Base-by-base conservation (phyloP, 2,797 vertebrate species). In the Sphaeramia orbicularis region DNA sequence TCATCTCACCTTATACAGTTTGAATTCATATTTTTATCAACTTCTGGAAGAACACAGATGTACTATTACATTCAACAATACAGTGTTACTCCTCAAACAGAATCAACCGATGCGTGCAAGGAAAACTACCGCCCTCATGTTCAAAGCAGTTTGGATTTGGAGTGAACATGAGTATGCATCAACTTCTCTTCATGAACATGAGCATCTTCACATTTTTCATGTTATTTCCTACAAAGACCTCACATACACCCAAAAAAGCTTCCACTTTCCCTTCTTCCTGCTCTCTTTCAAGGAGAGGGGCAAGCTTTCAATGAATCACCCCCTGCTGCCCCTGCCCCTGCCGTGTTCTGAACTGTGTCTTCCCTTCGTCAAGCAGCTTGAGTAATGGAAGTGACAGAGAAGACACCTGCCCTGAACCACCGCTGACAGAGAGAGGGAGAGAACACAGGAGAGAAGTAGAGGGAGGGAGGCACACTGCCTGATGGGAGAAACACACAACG, bases 341-440 rank as follows among this genome's bases (percentile, higher is more conserved):
- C 37, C 69, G 65, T 64, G 71, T 80, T 81, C 74, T 76, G 74
- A 86, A 65, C 76, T 76, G 78, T 81, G 69, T 85, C 85, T 86
- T 74, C 65, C 45, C 85, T 83, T 71, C 78, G 81, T 91, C 90
- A 91, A 90, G 76, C 86, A 75, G 82, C 24, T 36, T 89, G 89
- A 92, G 83, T 83, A 86, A 92, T 87, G 85, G 80, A 74, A 79
- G 80, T 78, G 86, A 91, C 84, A 80, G 81, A 83, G 79, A 49
- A 78, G 89, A 92, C 90, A 92, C 90, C 89, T 90, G 86, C 87
- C 89, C 79, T 86, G 82, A 84, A 89, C 86, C 73, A 66, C 61
- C 6, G 14, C 76, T 76, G 70, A 89, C 81, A 80, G 73, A 85
- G 81, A 74, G 81, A 74, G 68, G 51, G 50, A 71, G 60, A 62